Evolutionary conservation across 2,888 invertebrate genomes (phyloP), one percentile per base, ranked within the genome.

Genomic region (Orthonychiurus folsomi): DNA sequence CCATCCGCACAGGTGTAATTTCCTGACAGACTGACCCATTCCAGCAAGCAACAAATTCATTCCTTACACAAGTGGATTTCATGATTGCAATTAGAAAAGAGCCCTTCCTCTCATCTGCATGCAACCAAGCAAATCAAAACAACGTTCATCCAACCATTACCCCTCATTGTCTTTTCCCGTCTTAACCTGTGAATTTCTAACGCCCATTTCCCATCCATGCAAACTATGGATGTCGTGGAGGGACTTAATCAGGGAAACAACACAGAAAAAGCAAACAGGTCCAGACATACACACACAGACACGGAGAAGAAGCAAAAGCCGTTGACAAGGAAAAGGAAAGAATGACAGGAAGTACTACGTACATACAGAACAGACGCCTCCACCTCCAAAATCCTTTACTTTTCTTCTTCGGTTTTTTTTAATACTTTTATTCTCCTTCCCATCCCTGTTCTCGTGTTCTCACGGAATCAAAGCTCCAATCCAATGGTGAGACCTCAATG

Each of bases 341-440:
- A 52, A 52, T 52, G 52, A 23, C 52, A 52, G 52, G 52, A 52
- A 52, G n/a, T 48, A 15, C 15, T n/a, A 48, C n/a, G 48, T 48
- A n/a, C 12, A 48, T 15, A 48, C n/a, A n/a, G n/a, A n/a, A n/a
- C n/a, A n/a, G n/a, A n/a, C n/a, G n/a, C n/a, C n/a, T n/a, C n/a
- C n/a, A n/a, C n/a, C n/a, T n/a, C n/a, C n/a, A n/a, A n/a, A n/a
- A n/a, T n/a, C n/a, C n/a, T n/a, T n/a, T n/a, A n/a, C n/a, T n/a
- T n/a, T n/a, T n/a, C n/a, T n/a, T n/a, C n/a, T n/a, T n/a, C n/a
- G 37, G 5, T 15, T 15, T 37, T 5, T 37, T 37, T 5, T 37
- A 37, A 37, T 15, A 37, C 37, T 37, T 37, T 37, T 37, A 37
- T 37, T 37, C 37, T 5, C 37, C 37, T 37, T 37, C 9, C 15